Conservation (phyloP, 2,113 vertebrate genomes). For the Bubo blakistoni region DNA sequence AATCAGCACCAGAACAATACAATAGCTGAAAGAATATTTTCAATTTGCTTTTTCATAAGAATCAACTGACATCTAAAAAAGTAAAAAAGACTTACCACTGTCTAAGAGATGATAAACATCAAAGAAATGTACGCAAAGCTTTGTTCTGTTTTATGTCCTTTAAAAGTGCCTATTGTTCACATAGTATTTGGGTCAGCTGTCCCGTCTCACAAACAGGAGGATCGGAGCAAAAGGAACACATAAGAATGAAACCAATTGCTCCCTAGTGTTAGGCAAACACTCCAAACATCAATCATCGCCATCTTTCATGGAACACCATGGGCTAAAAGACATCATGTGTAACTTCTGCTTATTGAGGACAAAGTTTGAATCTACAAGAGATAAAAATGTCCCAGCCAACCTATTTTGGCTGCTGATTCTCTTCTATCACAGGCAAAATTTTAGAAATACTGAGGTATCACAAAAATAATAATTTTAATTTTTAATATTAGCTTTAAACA, state of each 20-base stretch:
- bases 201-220: not conserved
- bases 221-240: not conserved
- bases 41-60: not conserved
- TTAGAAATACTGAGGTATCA: not conserved
- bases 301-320: not conserved
- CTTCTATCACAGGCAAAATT: accelerated
- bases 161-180: not conserved
- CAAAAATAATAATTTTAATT: not conserved
- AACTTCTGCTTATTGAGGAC: not conserved
- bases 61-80: not conserved
- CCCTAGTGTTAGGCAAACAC: not conserved
- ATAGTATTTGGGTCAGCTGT: not conserved
- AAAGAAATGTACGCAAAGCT: not conserved
- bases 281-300: not conserved
- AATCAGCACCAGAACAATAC: not conserved
- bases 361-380: not conserved
- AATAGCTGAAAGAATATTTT: not conserved
- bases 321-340: not conserved
- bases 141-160: not conserved
- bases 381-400: not conserved
- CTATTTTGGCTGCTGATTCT: not conserved
- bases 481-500: not conserved
- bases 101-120: not conserved
- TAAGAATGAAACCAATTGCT: not conserved
- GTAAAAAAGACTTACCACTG: not conserved